Base-by-base conservation (phyloP, 1,140 invertebrate species). In the Aricia agestis region DNA sequence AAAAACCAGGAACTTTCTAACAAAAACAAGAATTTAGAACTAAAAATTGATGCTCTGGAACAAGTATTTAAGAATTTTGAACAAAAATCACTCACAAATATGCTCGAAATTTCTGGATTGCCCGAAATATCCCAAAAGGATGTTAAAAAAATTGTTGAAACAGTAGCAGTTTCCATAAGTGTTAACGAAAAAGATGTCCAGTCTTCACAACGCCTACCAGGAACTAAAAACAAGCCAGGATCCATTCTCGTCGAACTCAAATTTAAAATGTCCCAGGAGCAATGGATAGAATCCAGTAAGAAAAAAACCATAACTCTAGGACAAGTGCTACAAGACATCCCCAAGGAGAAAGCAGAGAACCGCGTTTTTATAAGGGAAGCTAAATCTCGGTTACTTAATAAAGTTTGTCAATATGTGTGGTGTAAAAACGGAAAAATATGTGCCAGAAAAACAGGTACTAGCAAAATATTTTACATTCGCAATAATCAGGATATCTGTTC, bases 401-500 rank as follows among this genome's bases (percentile, higher is more conserved):
- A 68, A 36, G 72, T 61, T n/a, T 78, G n/a, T 59, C 70, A 78
- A 42, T 78, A 68, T 57, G 67, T 78, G 41, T 78, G 77, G 77
- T 74, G 72, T 61, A 76, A 78, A 57, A 68, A 76, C 66, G 77
- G 74, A 17, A 76, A 76, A 25, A 67, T 78, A 7, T 78, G 52
- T 73, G 72, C 57, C 13, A 71, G 74, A 19, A 72, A 74, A 72
- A 71, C 41, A 31, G 63, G 52, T 41, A 72, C 70, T 58, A 67
- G 66, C 18, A 67, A 67, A 67, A 67, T 67, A 42, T 17, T 41
- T 45, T 67, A 67, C 15, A 67, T 67, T 67, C 66, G 66, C n/a
- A 42, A 31, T 41, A 67, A 10, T 42, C 18, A 67, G 6, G 36
- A 67, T 11, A 67, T 67, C 17, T 15, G 36, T 19, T 17, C 15